Conservation (phyloP, 2,797 vertebrate genomes). For the Neosalanx taihuensis region DNA sequence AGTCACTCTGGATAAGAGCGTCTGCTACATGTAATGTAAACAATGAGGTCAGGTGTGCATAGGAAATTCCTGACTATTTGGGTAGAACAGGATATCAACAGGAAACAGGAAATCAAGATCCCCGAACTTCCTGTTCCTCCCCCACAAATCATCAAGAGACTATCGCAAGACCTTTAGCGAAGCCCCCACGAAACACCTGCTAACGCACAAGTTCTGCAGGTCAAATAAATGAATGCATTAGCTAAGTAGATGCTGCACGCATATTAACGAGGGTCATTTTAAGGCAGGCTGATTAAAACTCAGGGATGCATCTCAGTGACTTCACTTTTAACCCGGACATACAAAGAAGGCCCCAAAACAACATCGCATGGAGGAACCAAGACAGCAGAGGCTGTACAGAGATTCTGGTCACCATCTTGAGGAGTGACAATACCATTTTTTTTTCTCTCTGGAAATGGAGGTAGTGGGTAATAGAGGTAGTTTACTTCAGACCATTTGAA, state of each 20-base stretch:
- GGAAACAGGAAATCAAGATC: background rate
- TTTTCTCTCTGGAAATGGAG: too few species aligned
- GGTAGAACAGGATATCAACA: too few species aligned
- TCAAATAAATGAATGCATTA: conserved; percentile 51
- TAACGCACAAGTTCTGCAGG: conserved; percentile 8
- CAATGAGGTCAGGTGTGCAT: background rate
- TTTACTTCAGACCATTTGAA: too few species aligned
- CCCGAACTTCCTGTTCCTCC: background rate
- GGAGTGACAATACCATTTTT: too few species aligned
- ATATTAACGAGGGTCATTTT: conserved; percentile 60
- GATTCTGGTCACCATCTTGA: too few species aligned
- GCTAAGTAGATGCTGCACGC: conserved; percentile 56
- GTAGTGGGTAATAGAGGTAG: too few species aligned
- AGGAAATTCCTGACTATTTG: background rate
- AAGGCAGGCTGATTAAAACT: conserved; percentile 44
- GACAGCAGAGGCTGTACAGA: too few species aligned
- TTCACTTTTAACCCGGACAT: conserved; percentile 24
- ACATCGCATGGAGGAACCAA: conserved; percentile 7
- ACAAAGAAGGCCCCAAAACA: conserved; percentile 21
- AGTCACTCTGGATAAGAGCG: too few species aligned
- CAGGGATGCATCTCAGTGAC: conserved; percentile 35
- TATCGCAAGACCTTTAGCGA: background rate
- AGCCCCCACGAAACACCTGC: conserved; percentile 3
- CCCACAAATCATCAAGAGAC: background rate
- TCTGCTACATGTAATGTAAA: too few species aligned